Evolutionary conservation across 2,888 invertebrate species (phyloP), one percentile per base, ranked within the genome.

Genomic region (Temnothorax rugatulus): DNA sequence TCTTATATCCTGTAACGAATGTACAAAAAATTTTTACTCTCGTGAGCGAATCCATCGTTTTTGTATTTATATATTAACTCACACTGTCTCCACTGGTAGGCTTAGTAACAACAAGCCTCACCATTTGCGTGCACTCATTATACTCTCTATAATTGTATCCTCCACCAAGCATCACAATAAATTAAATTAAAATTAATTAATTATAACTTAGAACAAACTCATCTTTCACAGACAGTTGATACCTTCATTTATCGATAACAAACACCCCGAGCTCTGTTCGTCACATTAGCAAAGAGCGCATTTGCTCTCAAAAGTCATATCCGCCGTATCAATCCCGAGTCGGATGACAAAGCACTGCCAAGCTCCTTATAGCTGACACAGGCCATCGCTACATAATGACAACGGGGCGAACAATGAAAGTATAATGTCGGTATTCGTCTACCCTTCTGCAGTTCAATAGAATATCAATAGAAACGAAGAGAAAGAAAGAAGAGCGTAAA

Each of bases 381-480:
- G 25, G 5, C 21, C 18, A 50, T 66, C 38, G 18, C 21, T 50
- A 9, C 25, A n/a, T 44, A 44, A 75, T 34, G 34, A 76, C 44
- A 61, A 74, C 41, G 29, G 8, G 21, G 18, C 13, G 38, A 52
- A 47, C 77, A 77, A 68, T 74, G 59, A 74, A 29, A 59, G 59
- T 59, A 74, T 59, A 74, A 61, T 41, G 41, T 25, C 9, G n/a
- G 52, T 13, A 54, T 77, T 68, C 41, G n/a, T 54, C 41, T 68
- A 52, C 5, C 41, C 77, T 68, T 54, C 52, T 41, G 25, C 68
- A 15, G 18, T 77, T 75, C 34, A 34, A 34, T 34, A 34, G 7
- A 63, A 61, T 47, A 63, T 18, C 9, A 68, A 54, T 52, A 52
- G 13, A 13, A 69, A 25, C 3, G 38, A 38, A 41, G 18, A 21